These are phyloP conservation scores for Neodiprion virginianus DNA, from an alignment of 1,140 invertebrate species.

Conservation along the genomic window DNA sequence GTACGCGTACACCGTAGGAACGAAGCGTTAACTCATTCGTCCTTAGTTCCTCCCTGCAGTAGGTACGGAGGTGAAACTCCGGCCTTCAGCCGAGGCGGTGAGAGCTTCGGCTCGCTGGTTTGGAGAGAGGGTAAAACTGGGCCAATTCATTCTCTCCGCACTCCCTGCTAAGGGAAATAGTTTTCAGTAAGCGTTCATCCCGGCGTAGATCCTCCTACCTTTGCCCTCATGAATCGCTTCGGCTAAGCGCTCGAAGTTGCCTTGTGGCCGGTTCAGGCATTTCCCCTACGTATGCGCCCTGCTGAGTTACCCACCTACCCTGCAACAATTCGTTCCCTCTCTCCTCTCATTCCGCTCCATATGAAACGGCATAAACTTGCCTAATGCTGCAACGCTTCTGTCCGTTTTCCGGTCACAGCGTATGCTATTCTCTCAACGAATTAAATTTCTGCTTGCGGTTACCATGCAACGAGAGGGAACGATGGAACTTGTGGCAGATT, in stretches of 20 bases:
- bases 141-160: too few species aligned
- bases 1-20: background rate
- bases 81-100: too few species aligned
- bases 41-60: background rate
- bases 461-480: too few species aligned
- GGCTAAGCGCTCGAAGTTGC: background rate
- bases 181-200: background rate
- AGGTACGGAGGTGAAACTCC: too few species aligned
- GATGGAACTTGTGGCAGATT: too few species aligned
- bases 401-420: background rate
- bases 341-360: background rate
- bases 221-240: background rate
- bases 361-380: background rate
- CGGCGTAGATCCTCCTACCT: too few species aligned
- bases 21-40: background rate
- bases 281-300: too few species aligned
- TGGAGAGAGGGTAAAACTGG: too few species aligned
- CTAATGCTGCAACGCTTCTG: background rate
- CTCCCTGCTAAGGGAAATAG: constrained; percentile 1
- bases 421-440: background rate
- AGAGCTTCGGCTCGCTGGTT: too few species aligned
- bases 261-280: background rate
- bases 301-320: background rate
- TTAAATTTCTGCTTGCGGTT: too few species aligned
- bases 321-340: background rate